phyloP scores from a whole-genome alignment of 1,140 invertebrate genomes.

The Neuroterus valhalla region DNA sequence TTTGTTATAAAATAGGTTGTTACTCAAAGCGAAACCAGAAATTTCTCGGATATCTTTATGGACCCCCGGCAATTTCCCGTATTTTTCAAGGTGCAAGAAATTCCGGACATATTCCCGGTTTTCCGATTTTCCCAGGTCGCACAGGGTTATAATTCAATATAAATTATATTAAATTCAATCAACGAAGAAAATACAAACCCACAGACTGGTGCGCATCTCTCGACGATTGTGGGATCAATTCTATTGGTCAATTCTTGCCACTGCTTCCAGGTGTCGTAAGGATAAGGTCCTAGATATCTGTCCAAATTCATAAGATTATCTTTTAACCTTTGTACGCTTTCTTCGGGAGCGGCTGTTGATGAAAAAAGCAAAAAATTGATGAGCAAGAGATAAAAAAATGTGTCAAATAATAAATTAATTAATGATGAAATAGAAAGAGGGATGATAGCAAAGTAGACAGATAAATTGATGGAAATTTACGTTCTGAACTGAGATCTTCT shows the following conservation, averaged over 20 bases:
- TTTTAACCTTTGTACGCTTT: constrained; percentile 79
- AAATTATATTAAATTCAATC: too few relatives aligned
- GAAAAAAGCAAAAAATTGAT: constrained; percentile 42
- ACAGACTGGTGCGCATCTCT: constrained; percentile 66
- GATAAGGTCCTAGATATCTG: constrained; percentile 90
- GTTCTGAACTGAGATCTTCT: constrained; percentile 81
- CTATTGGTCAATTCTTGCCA: constrained; percentile 87
- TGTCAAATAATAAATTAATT: neutral
- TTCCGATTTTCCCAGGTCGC: too few relatives aligned
- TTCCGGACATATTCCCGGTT: too few relatives aligned
- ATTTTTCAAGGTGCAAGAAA: too few relatives aligned
- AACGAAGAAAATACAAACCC: constrained; percentile 54
- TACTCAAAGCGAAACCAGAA: too few relatives aligned
- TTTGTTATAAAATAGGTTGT: too few relatives aligned
- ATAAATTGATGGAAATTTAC: constrained; percentile 56
- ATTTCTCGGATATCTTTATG: too few relatives aligned
- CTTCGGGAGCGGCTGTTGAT: constrained; percentile 74
- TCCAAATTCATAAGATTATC: constrained; percentile 88
- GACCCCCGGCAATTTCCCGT: too few relatives aligned
- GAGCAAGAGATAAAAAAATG: constrained; percentile 26
- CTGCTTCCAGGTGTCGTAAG: constrained; percentile 89
- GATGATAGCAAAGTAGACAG: neutral
- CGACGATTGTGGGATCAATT: constrained; percentile 57
- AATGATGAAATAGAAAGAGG: neutral
- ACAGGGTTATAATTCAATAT: too few relatives aligned